Evolutionary conservation across 1,140 invertebrate genomes (phyloP).

Genomic region (Eriocheir sinensis): DNA sequence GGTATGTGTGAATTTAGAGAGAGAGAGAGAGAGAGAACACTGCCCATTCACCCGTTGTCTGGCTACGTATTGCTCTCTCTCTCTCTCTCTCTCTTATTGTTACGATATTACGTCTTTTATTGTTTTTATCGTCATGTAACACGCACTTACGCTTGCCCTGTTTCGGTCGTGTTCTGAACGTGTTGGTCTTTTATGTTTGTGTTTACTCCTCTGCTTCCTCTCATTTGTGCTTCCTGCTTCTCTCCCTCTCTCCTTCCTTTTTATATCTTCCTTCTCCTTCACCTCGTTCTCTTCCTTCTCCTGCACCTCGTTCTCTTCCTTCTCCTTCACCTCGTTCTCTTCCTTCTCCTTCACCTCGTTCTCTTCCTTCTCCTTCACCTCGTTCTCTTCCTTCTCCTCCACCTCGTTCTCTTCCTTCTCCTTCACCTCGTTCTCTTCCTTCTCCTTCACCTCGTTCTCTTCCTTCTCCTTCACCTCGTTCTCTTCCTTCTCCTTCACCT

Average conservation of each 20-base stretch:
- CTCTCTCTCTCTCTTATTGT: neutral
- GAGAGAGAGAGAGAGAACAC: neutral
- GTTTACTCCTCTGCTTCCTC: neutral
- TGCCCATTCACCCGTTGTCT: neutral
- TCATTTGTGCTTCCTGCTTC: neutral
- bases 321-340: neutral
- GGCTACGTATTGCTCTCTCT: neutral
- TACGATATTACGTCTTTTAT: no score
- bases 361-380: neutral
- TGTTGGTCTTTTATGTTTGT: no score
- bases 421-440: neutral
- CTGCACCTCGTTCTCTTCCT: no score
- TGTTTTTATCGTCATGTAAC: no score
- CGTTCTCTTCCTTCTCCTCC: neutral
- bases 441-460: neutral
- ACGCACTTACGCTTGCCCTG: neutral
- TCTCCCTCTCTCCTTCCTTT: neutral
- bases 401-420: neutral
- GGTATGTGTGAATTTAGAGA: neutral
- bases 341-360: neutral
- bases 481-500: neutral
- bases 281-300: no score
- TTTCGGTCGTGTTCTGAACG: no score
- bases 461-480: no score
- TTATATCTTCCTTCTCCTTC: neutral